Percentiles rank a stretch among this genome's conserved stretches.
phyloP scores from a whole-genome alignment of 2,113 vertebrate species.

The Heptranchias perlo region DNA sequence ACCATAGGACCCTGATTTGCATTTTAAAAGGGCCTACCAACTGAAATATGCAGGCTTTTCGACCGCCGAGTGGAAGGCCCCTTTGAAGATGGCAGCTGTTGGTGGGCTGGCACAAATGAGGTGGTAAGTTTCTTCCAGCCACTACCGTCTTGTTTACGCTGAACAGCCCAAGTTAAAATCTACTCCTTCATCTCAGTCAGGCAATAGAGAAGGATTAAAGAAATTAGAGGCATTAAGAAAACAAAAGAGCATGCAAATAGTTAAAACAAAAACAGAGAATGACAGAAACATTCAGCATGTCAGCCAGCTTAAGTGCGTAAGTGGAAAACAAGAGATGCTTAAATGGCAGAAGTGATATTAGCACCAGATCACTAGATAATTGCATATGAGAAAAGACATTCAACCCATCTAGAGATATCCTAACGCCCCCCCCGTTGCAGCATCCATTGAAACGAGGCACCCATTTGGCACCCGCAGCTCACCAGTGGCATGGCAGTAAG shows the following conservation, averaged over 20 bases:
- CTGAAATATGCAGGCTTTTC: neutral
- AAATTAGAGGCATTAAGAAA: neutral
- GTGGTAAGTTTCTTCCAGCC: neutral
- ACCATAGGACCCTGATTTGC: neutral
- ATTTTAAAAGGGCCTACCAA: neutral
- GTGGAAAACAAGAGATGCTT: neutral
- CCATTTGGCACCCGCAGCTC: neutral
- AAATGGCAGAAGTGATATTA: neutral
- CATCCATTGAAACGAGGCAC: neutral
- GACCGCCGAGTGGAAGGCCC: no score
- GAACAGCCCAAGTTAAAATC: neutral
- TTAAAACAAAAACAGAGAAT: neutral
- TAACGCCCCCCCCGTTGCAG: neutral
- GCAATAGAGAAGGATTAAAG: neutral
- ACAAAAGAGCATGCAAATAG: neutral
- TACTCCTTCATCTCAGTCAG: neutral
- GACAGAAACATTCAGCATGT: no score
- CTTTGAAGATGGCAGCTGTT: neutral
- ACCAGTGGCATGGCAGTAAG: no score
- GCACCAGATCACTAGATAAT: neutral
- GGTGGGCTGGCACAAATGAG: neutral
- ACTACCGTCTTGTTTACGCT: neutral
- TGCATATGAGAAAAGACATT: neutral
- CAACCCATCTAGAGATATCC: neutral
- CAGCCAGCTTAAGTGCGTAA: neutral